phyloP scores from a whole-genome alignment of 2,888 invertebrate species.

The Nycteola revayana region DNA sequence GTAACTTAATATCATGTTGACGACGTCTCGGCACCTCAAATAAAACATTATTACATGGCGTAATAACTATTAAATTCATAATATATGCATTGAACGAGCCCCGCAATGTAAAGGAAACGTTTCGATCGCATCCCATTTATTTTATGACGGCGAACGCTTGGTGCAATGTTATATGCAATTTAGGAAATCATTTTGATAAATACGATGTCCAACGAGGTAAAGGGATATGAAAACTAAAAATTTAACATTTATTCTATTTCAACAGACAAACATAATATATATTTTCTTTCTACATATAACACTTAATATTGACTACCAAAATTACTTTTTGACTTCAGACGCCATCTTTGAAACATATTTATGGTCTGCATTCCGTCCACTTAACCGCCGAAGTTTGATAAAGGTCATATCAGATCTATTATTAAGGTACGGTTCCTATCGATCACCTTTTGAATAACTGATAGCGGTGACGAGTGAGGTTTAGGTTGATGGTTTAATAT shows the following conservation, averaged over 20 bases:
- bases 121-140: slow-evolving; percentile 11
- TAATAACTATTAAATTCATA: slow-evolving; percentile 36
- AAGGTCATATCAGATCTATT: slow-evolving; percentile 59
- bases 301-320: too few species aligned
- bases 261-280: background rate
- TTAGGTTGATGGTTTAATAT: slow-evolving; percentile 20
- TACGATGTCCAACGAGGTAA: background rate
- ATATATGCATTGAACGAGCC: slow-evolving; percentile 35
- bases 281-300: too few species aligned
- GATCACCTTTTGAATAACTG: slow-evolving; percentile 48
- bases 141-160: slow-evolving; percentile 1
- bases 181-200: background rate
- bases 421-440: slow-evolving; percentile 43
- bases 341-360: slow-evolving; percentile 14
- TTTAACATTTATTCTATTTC: background rate
- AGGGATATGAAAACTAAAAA: background rate
- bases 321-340: background rate
- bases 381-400: slow-evolving; percentile 58
- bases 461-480: slow-evolving; percentile 26
- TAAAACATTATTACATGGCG: slow-evolving; percentile 30
- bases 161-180: background rate
- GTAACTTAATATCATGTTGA: background rate
- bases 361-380: slow-evolving; percentile 16
- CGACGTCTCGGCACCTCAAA: slow-evolving; percentile 7
- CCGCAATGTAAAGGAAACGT: slow-evolving; percentile 17